Evolutionary conservation across 1,140 invertebrate genomes (phyloP).

Genomic region (Drosophila santomea): DNA sequence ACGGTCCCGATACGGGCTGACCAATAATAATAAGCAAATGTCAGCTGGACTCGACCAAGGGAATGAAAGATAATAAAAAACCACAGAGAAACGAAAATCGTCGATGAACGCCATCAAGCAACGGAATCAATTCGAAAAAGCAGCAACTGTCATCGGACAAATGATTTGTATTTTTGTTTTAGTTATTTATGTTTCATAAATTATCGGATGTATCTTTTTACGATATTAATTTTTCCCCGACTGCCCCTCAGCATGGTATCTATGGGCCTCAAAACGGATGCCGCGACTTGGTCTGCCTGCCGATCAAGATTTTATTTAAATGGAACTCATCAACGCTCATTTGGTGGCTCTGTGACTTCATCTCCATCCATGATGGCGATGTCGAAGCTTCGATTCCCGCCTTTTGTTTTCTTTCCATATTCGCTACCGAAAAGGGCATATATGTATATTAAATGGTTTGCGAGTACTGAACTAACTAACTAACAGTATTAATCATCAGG

Average conservation of each 20-base stretch:
- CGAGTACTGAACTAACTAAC: too few species aligned
- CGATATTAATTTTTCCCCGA: conserved; percentile 60
- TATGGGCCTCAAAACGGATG: conserved; percentile 49
- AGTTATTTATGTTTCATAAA: conserved; percentile 84
- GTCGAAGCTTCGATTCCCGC: conserved; percentile 49
- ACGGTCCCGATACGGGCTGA: conserved; percentile 30
- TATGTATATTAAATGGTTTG: not conserved
- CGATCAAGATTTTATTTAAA: conserved; percentile 84
- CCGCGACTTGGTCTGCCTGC: conserved; percentile 36
- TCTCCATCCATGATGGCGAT: conserved; percentile 42
- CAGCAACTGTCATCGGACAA: conserved; percentile 69
- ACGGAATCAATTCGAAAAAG: conserved; percentile 61
- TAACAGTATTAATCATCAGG: too few species aligned
- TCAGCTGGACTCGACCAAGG: conserved; percentile 38
- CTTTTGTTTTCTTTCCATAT: conserved; percentile 41
- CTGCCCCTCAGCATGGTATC: conserved; percentile 32
- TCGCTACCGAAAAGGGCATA: conserved; percentile 1
- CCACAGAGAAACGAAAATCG: conserved; percentile 17
- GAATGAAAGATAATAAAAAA: conserved; percentile 32
- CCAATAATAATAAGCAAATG: conserved; percentile 52
- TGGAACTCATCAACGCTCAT: conserved; percentile 82
- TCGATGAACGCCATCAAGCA: conserved; percentile 58
- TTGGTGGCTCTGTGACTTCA: conserved; percentile 52
- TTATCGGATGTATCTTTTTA: conserved; percentile 80
- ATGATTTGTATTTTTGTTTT: conserved; percentile 84